A percentile compares a stretch with the other conserved stretches of the same genome.
Evolutionary conservation across 2,113 vertebrate genomes (phyloP).

Genomic region (Grammomys surdaster): DNA sequence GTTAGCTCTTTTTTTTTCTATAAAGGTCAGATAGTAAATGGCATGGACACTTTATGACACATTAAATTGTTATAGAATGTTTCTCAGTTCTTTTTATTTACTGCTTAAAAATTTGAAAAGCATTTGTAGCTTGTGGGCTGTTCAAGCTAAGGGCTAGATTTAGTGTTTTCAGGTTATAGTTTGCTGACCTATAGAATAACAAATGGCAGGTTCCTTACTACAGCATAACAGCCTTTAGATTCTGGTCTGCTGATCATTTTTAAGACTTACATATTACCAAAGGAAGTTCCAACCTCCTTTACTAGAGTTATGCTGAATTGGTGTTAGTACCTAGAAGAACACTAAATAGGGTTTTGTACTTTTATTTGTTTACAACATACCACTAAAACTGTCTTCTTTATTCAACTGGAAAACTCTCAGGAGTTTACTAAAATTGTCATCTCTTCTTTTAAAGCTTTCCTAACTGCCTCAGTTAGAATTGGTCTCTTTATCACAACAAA

Average conservation of each 20-base stretch:
- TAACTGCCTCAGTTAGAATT: neutral
- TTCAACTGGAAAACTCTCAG: slow-evolving; percentile 26
- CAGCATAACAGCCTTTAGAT: neutral
- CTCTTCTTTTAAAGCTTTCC: slow-evolving; percentile 43
- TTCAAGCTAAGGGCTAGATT: slow-evolving; percentile 4
- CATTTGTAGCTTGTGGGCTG: slow-evolving; percentile 18
- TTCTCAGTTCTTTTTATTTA: neutral
- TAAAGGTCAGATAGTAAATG: slow-evolving; percentile 26
- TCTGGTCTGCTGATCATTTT: slow-evolving; percentile 23
- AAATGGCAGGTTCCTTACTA: neutral
- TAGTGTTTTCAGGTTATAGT: neutral
- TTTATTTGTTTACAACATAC: slow-evolving; percentile 13
- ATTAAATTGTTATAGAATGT: neutral
- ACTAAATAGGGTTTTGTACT: slow-evolving; percentile 26
- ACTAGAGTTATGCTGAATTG: slow-evolving; percentile 37
- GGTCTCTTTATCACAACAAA: slow-evolving; percentile 17
- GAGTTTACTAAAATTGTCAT: slow-evolving; percentile 19
- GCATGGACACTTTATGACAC: neutral
- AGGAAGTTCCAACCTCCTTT: slow-evolving; percentile 45
- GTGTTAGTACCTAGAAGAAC: slow-evolving; percentile 43
- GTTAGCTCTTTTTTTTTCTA: neutral
- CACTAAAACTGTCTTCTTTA: slow-evolving; percentile 9
- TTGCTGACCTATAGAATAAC: slow-evolving; percentile 48
- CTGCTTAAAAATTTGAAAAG: slow-evolving; percentile 29
- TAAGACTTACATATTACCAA: neutral